These are phyloP conservation scores for Stegostoma tigrinum DNA, from an alignment of 2,113 vertebrate species.

Conservation along the genomic window DNA sequence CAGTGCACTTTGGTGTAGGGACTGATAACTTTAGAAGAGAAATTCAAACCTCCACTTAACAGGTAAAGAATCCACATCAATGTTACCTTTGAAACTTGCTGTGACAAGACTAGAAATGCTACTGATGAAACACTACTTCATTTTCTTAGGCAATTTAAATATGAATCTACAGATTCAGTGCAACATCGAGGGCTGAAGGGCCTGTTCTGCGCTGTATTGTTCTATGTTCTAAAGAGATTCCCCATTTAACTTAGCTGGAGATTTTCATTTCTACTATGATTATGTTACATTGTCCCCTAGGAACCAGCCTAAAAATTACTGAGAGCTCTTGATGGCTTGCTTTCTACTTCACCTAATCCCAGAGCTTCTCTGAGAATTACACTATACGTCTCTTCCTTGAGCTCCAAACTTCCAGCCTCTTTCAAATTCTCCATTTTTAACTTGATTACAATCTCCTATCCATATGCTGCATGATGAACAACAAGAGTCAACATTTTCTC, in stretches of 20 bases:
- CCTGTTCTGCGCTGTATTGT: too few relatives aligned
- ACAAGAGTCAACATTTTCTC: neutral
- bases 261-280: neutral
- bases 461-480: neutral
- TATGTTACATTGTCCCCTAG: neutral
- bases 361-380: neutral
- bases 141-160: neutral
- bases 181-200: too few relatives aligned
- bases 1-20: neutral
- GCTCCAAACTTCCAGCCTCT: neutral
- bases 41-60: neutral
- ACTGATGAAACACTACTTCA: neutral
- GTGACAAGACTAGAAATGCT: neutral
- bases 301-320: neutral
- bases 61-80: neutral
- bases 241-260: neutral
- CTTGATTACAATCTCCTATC: neutral
- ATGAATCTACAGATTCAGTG: neutral
- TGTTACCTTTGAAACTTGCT: neutral
- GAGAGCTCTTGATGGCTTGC: neutral
- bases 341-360: neutral
- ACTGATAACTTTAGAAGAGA: neutral
- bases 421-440: neutral
- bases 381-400: neutral
- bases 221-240: too few relatives aligned